Conservation (phyloP, 2,888 invertebrate genomes). For the Metopia argyrocephala region DNA sequence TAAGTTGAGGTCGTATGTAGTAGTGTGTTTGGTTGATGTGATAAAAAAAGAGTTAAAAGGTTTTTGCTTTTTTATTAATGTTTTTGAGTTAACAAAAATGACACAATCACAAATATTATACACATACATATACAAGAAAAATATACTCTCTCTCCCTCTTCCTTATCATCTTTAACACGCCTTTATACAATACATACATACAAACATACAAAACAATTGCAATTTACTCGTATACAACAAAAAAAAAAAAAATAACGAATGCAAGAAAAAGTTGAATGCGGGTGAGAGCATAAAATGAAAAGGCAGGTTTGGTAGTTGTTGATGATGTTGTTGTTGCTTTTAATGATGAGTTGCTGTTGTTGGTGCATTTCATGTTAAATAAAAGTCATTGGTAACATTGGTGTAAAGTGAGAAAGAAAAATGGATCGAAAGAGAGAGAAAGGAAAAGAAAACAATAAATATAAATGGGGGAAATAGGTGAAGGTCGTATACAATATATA, state of each 20-base stretch:
- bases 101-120: background rate
- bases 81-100: constrained; percentile 31
- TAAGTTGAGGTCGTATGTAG: background rate
- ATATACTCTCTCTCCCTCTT: too few relatives aligned
- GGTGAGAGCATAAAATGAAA: background rate
- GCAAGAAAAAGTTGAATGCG: background rate
- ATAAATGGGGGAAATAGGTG: constrained; percentile 61
- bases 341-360: constrained; percentile 49
- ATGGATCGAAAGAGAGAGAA: background rate
- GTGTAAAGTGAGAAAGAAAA: constrained; percentile 11
- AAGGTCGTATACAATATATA: constrained; percentile 63
- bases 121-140: background rate
- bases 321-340: constrained; percentile 20
- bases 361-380: constrained; percentile 44
- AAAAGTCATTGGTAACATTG: constrained; percentile 46
- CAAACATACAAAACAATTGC: background rate
- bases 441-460: constrained; percentile 17
- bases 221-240: background rate
- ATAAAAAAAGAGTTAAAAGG: constrained; percentile 43
- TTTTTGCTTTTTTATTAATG: constrained; percentile 27
- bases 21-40: constrained; percentile 8
- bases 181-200: background rate
- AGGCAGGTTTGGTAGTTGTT: background rate
- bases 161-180: too few relatives aligned
- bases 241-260: background rate